Evolutionary conservation across 2,888 invertebrate genomes (phyloP).

Genomic region (Polydrusus tereticollis): DNA sequence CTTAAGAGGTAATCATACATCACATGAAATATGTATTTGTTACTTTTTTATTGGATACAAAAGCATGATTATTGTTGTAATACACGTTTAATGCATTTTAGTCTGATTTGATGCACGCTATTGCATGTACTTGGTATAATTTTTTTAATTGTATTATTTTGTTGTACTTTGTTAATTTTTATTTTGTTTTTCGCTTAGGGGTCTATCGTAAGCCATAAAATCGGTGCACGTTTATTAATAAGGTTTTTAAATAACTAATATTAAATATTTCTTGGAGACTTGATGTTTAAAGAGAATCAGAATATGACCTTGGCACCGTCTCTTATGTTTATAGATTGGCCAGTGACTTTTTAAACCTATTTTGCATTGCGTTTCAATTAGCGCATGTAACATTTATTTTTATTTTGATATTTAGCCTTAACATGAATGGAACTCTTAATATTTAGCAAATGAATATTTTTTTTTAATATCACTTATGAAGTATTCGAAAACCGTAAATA

Average conservation of each 20-base stretch:
- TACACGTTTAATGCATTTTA: not conserved
- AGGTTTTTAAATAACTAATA: too few species aligned
- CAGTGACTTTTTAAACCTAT: not conserved
- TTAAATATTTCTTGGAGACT: too few species aligned
- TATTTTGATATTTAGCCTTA: not conserved
- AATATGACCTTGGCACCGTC: too few species aligned
- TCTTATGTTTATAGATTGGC: not conserved
- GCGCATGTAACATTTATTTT: not conserved
- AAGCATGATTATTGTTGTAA: conserved; percentile 1
- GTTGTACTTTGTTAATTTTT: not conserved
- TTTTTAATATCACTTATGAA: too few species aligned
- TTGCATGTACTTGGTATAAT: not conserved
- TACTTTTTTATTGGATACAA: not conserved
- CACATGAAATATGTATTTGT: conserved; percentile 10
- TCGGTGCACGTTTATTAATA: too few species aligned
- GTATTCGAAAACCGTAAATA: too few species aligned
- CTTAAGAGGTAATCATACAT: conserved; percentile 59
- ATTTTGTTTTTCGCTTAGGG: not conserved
- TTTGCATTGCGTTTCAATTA: not conserved
- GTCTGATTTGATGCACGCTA: not conserved
- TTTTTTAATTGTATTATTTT: not conserved
- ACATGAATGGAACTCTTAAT: not conserved
- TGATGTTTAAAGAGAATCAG: too few species aligned
- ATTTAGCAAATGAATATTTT: not conserved
- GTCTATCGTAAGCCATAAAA: not conserved